Base-by-base conservation (phyloP, 2,888 invertebrate species). In the Diarsia rubi region DNA sequence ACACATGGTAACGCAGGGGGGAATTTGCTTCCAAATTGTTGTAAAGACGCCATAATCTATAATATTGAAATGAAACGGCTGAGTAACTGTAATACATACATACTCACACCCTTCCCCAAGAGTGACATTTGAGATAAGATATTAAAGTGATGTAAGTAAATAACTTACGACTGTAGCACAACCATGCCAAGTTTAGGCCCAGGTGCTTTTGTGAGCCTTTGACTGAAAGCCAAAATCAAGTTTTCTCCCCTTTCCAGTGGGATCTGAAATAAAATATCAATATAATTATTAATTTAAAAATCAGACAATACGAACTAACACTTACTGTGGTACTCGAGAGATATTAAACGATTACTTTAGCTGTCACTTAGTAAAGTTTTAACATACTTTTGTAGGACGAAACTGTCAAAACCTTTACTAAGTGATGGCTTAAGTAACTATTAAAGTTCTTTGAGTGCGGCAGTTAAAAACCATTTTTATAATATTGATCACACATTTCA, bases 211-310 rank as follows among this genome's bases (percentile, higher is more conserved):
- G 98, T 98, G 81, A 99, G 97, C 94, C 99, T 98, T 92, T 99
- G 99, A 94, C 99, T 99, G 91, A 99, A 99, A 60, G 98, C 98
- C 84, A 98, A 93, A 85, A 99, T 98, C 86, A 99, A 97, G 91
- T 98, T 98, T 93, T 99, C 98, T 42, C 98, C 98, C 84, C 98
- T 97, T 90, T 99, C 98, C 80, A 98, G 96, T 16, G 99, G 98
- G 88, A 99, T 98, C 97, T 98, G 92, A 47, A 89, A 68, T 54
- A 37, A 42, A 57, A 69, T 21, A 2, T 31, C 12, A 2, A 24
- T 16, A 2, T 54, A 54, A 14, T 47, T 19, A n/a, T 31, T 21
- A 16, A 6, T 16, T 69, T 45, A 21, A 9, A 24, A 31, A 57
- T 59, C 24, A 21, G 21, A 49, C 3, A 67, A 21, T 0, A 6